These are phyloP conservation scores for Eupithecia tripunctaria DNA, from an alignment of 2,888 invertebrate genomes.

Conservation along the genomic window DNA sequence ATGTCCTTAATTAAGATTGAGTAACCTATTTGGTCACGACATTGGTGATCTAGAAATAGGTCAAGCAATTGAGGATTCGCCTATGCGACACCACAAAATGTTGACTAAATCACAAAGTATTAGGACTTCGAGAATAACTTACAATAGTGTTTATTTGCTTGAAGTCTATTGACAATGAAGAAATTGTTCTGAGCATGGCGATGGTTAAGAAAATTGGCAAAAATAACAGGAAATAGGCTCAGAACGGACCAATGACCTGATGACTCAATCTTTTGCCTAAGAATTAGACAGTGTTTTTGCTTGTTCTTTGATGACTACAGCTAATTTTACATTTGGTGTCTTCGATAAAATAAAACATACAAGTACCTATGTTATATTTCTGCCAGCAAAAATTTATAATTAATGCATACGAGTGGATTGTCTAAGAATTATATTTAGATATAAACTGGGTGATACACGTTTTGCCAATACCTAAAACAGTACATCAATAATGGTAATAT, in stretches of 20 bases:
- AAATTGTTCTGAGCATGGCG: not conserved
- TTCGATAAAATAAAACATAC: too few relatives aligned
- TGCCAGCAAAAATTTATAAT: too few relatives aligned
- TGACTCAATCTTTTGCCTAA: not conserved
- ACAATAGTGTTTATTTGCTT: not conserved
- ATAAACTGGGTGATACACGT: not conserved
- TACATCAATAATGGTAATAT: not conserved
- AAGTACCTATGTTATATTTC: too few relatives aligned
- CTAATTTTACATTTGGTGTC: not conserved
- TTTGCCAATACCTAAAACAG: not conserved
- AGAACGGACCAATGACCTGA: not conserved
- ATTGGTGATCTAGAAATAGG: not conserved
- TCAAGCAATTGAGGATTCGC: not conserved
- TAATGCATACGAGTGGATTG: not conserved
- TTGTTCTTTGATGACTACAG: not conserved
- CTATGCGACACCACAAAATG: not conserved
- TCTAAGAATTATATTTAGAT: too few relatives aligned
- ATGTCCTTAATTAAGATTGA: slow-evolving; percentile 18
- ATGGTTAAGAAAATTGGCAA: not conserved
- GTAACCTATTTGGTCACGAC: not conserved
- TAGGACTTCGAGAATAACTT: not conserved
- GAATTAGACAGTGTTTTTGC: not conserved
- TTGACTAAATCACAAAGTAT: not conserved
- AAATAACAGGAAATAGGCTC: not conserved
- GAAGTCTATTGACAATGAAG: not conserved